Base-by-base conservation (phyloP, 2,888 invertebrate species). In the Odontothrips loti region DNA sequence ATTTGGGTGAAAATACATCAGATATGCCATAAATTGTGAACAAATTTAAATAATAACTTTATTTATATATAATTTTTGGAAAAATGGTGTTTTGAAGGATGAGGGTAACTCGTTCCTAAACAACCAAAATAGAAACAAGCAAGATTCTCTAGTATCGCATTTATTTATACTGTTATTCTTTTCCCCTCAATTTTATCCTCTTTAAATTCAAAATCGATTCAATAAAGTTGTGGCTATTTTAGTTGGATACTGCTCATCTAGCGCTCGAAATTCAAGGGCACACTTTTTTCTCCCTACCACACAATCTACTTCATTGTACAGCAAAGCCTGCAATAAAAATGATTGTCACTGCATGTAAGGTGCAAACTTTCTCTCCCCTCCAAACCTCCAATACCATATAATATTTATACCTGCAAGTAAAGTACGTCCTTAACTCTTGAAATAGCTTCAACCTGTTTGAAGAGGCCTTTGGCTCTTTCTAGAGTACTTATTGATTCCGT, bases 201-300 rank as follows among this genome's bases (percentile, higher is more conserved):
- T 51, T 51, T 58, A 58, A 8, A 43, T 1, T 75, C 23, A 75
- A 75, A 75, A 75, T 12, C 68, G 68, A 75, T 75, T 75, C 23
- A 75, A 75, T 27, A 75, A 75, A 75, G 68, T 75, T 75, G 68
- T 75, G 27, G 68, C 68, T 75, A 75, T 75, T 87, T 93, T 90
- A 80, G 91, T 89, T 23, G 90, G 90, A 87, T 92, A 91, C 85
- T 94, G 93, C 84, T 92, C 91, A 86, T 95, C 93, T 80, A 96
- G 89, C 84, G 93, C 91, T 82, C 93, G 90, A 86, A 94, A 96
- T 88, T 95, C 93, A 85, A 93, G 92, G 0, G 96, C 93, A 86
- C 93, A 94, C 84, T 93, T 93, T 87, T 96, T 96, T 83, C 96
- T 90, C 84, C 95, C 92, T 0, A 90, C 88, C 20, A 90, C 89